Conservation (phyloP, 1,140 invertebrate genomes). For the Megathymus violae region DNA sequence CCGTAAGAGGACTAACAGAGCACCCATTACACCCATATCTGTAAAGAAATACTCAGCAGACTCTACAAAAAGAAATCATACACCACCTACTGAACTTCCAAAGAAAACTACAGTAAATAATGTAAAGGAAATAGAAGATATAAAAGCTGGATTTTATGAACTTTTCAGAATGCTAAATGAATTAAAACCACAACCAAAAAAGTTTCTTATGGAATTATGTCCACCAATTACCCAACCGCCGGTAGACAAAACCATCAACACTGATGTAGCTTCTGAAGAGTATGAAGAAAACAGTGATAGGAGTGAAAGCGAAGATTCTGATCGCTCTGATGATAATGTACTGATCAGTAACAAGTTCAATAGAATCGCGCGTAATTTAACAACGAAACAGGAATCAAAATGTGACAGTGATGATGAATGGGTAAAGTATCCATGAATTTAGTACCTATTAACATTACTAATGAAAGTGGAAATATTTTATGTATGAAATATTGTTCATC, state of each 20-base stretch:
- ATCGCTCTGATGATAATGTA: conserved; percentile 63
- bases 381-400: conserved; percentile 11
- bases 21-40: conserved; percentile 18
- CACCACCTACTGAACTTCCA: conserved; percentile 36
- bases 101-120: conserved; percentile 31
- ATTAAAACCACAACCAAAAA: conserved; percentile 38
- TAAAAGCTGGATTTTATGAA: conserved; percentile 49
- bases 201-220: conserved; percentile 18
- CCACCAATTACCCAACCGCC: not conserved
- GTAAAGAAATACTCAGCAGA: conserved; percentile 48
- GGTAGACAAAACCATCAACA: conserved; percentile 17
- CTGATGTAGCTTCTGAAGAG: conserved; percentile 24
- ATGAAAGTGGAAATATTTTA: no score
- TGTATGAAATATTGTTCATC: no score
- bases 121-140: conserved; percentile 45
- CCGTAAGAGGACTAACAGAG: conserved; percentile 45
- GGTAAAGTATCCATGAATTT: no score
- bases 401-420: conserved; percentile 47
- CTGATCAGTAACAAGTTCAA: conserved; percentile 64
- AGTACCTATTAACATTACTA: no score
- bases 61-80: conserved; percentile 49
- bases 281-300: conserved; percentile 37
- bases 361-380: conserved; percentile 27
- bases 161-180: conserved; percentile 51
- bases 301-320: conserved; percentile 52